These are phyloP conservation scores for Macrosiphum euphorbiae DNA, from an alignment of 2,888 invertebrate genomes.

Conservation along the genomic window DNA sequence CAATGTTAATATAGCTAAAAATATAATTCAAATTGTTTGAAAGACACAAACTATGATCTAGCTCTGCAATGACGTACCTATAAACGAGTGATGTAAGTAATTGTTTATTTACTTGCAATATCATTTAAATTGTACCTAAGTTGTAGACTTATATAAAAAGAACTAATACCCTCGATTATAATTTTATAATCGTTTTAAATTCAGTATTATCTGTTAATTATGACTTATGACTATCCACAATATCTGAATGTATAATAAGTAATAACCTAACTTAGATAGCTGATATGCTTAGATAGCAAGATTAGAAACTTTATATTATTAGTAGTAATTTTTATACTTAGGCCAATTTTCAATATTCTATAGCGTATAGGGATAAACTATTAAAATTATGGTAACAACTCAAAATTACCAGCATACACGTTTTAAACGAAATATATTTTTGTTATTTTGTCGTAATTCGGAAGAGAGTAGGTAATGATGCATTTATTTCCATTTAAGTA, in stretches of 20 bases:
- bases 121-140: neutral
- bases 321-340: neutral
- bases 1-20: neutral
- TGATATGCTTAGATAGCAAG: neutral
- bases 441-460: neutral
- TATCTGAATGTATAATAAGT: neutral
- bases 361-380: neutral
- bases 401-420: neutral
- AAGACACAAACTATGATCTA: neutral
- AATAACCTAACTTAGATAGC: too few relatives aligned
- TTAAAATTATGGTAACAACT: neutral
- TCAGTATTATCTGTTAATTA: neutral
- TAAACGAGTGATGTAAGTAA: neutral
- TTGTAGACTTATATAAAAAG: neutral
- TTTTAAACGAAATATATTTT: neutral
- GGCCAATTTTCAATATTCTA: neutral
- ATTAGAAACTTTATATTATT: neutral
- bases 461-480: neutral
- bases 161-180: neutral
- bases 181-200: neutral
- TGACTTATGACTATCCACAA: neutral
- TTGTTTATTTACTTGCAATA: neutral
- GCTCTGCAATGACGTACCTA: too few relatives aligned
- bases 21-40: neutral
- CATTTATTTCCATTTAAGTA: neutral